Evolutionary conservation across 2,888 invertebrate species (phyloP), one percentile per base, ranked within the genome.

Genomic region (Uloborus plumipes): DNA sequence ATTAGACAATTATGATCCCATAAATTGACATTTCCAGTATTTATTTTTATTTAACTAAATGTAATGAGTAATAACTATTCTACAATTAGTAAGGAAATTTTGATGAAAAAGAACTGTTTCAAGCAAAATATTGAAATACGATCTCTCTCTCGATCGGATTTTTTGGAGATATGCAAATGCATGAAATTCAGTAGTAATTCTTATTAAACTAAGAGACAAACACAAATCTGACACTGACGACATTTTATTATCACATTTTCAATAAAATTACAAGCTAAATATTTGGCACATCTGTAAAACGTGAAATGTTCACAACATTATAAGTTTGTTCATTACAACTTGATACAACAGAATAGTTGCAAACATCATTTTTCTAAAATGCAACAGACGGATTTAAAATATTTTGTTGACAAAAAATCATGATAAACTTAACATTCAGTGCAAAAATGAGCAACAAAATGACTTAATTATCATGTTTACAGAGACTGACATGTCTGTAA

Each of bases 241-340:
- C 80, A 80, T 64, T 80, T 80, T 80, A 80, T 80, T 80, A 80
- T 80, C 80, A 80, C 80, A 80, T 66, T 55, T 80, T 65, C 69
- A 80, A 69, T 74, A 74, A 74, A 80, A 80, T 74, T 80, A 83
- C 76, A 74, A 59, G 65, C 82, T 83, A 83, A 72, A 83, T 77
- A 83, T 83, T 83, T 83, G 82, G 82, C 82, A 83, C 82, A 83
- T 65, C 77, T 73, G 77, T 77, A 83, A 72, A 76, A 83, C 73
- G 67, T 67, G 73, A 80, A 80, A 73, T 80, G 71, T 80, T 73
- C 79, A 80, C 79, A 80, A 80, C 67, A 73, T 61, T 70, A 67
- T 61, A 67, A 62, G 79, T 80, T 80, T 73, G 73, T 73, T 74
- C 80, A 74, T 69, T 47, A 58, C 53, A 26, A 71, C 55, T 62